Evolutionary conservation across 2,888 invertebrate species (phyloP), one percentile per base, ranked within the genome.

Genomic region (Iselma pallidipennis): DNA sequence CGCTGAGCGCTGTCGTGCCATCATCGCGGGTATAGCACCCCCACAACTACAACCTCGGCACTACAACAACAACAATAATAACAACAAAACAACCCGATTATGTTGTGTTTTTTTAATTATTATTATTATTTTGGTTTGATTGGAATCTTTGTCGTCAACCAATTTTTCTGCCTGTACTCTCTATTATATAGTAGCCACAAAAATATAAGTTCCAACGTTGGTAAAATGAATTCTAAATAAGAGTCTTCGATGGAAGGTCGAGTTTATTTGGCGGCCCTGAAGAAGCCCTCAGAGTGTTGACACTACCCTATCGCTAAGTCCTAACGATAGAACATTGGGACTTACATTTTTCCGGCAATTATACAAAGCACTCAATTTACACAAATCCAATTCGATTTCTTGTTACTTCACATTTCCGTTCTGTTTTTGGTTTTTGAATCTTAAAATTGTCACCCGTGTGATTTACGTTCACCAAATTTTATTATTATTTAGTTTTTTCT

Each of bases 11-110:
- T 76, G 76, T 78, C 76, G 76, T 77, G 74, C 74, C 33, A 5
- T 10, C 42, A 3, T 21, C 21, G 10, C 73, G 76, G 78, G 76
- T 80, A 74, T 78, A 74, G 79, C 80, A 80, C 79, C 76, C n/a
- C 77, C 79, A 78, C 80, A 77, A 75, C 72, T 71, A 73, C 70
- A 76, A 78, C 78, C 79, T 79, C 78, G 78, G 78, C 77, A 76
- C 73, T 71, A 42, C 7, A 19, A 19, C 2, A 19, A 42, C 42
- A 19, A 42, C 19, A 42, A 42, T 14, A 42, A 42, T 2, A 19
- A 42, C 2, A 19, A 42, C 2, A 42, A 42, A 19, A 50, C 26
- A 9, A 50, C n/a, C 4, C 42, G 42, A 37, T 4, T 37, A 37
- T 37, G 42, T 37, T 37, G 49, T 57, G 57, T 61, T 48, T 45